phyloP scores from a whole-genome alignment of 1,140 invertebrate species.

The Plectus sambesii region DNA sequence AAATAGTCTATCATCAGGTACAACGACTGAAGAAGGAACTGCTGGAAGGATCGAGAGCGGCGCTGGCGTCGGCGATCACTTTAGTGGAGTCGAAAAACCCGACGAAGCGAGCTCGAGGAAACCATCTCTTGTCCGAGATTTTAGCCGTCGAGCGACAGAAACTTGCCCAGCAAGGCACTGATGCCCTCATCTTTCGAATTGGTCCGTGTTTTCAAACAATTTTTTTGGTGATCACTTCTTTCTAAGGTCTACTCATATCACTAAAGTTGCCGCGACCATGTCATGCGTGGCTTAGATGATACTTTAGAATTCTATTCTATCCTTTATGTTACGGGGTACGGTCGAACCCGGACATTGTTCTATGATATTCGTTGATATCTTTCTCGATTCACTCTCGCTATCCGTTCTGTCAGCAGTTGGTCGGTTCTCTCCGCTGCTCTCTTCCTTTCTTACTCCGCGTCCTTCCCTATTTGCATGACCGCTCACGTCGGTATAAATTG shows the following conservation, averaged over 20 bases:
- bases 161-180: slow-evolving; percentile 31
- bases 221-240: slow-evolving; percentile 14
- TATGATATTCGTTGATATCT: no score
- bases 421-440: no score
- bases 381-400: no score
- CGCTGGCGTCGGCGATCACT: slow-evolving; percentile 52
- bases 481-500: no score
- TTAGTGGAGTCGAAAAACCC: slow-evolving; percentile 52
- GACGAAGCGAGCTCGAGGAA: slow-evolving; percentile 47
- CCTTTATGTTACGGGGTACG: no score
- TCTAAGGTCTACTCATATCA: slow-evolving; percentile 2
- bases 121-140: slow-evolving; percentile 48
- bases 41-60: slow-evolving; percentile 41
- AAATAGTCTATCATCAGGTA: no score
- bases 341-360: no score
- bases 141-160: slow-evolving; percentile 44
- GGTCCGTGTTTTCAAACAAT: slow-evolving; percentile 35
- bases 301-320: no score
- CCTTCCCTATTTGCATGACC: no score
- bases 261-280: not conserved
- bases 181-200: slow-evolving; percentile 49
- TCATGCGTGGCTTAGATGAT: no score
- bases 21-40: slow-evolving; percentile 35
- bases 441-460: no score
- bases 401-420: no score